Evolutionary conservation across 2,113 vertebrate genomes (phyloP).

Genomic region (Tachuris rubrigastra): DNA sequence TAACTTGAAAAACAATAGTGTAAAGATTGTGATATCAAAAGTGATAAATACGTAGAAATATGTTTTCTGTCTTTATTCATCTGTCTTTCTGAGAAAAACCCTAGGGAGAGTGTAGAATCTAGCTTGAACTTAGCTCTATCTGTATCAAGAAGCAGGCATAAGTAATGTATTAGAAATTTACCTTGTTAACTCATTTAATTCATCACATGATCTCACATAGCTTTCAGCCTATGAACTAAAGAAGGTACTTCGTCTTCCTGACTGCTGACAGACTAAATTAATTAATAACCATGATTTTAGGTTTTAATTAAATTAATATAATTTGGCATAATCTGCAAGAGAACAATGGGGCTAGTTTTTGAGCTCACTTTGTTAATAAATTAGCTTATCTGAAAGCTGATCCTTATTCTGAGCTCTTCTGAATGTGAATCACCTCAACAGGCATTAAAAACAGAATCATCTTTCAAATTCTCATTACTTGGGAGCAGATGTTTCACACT

Average conservation of each 20-base stretch:
- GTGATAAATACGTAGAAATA: neutral
- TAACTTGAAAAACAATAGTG: neutral
- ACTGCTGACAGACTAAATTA: constrained; percentile 18
- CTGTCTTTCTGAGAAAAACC: neutral
- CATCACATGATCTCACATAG: neutral
- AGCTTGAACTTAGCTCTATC: neutral
- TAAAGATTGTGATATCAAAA: neutral
- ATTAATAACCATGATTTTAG: constrained; percentile 59
- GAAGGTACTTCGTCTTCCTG: constrained; percentile 2
- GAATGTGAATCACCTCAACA: neutral
- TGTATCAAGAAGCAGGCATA: neutral
- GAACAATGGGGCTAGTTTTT: constrained; percentile 17
- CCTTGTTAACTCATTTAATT: neutral
- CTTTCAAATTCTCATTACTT: neutral
- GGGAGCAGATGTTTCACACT: neutral
- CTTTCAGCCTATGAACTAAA: neutral
- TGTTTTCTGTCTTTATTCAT: neutral
- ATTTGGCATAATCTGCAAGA: constrained; percentile 19
- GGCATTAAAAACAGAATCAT: neutral
- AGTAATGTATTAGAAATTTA: neutral
- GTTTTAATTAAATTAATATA: constrained; percentile 68
- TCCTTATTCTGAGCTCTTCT: neutral
- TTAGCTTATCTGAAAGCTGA: neutral
- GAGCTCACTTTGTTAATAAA: neutral
- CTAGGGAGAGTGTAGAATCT: neutral